Percentiles rank a stretch among this genome's conserved stretches.
phyloP scores from a whole-genome alignment of 2,113 vertebrate genomes.

The Leptocoma aspasia region DNA sequence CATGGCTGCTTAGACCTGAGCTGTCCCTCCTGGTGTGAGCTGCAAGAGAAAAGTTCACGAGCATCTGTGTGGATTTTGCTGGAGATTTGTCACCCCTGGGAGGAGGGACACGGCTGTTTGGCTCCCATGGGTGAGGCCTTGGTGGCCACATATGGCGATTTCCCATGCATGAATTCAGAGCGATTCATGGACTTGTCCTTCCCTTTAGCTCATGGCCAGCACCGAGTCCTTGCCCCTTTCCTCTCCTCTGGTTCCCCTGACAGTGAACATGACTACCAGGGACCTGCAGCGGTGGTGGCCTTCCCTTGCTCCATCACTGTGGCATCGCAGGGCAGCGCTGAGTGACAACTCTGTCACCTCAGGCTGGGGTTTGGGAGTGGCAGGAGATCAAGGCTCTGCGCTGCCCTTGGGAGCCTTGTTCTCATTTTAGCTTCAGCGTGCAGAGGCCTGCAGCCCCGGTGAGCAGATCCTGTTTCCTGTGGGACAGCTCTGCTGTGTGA shows the following conservation, averaged over 20 bases:
- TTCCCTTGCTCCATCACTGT: rapidly evolving
- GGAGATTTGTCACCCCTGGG: background rate
- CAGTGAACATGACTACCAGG: background rate
- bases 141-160: background rate
- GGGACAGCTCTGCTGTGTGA: background rate
- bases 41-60: background rate
- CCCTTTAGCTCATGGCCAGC: background rate
- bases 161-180: background rate
- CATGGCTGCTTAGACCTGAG: background rate
- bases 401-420: background rate
- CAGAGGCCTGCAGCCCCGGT: background rate
- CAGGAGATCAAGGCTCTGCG: background rate
- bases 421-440: background rate
- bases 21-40: background rate
- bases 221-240: background rate
- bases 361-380: rapidly evolving
- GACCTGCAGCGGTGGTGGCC: rapidly evolving
- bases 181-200: background rate
- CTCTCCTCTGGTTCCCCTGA: background rate
- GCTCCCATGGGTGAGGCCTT: background rate
- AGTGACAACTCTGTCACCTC: background rate
- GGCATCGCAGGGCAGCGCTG: rapidly evolving
- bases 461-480: background rate
- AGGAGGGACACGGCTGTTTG: rapidly evolving
- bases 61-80: background rate